Evolutionary conservation across 2,797 vertebrate genomes (phyloP).

Genomic region (Enteromius anoplus): DNA sequence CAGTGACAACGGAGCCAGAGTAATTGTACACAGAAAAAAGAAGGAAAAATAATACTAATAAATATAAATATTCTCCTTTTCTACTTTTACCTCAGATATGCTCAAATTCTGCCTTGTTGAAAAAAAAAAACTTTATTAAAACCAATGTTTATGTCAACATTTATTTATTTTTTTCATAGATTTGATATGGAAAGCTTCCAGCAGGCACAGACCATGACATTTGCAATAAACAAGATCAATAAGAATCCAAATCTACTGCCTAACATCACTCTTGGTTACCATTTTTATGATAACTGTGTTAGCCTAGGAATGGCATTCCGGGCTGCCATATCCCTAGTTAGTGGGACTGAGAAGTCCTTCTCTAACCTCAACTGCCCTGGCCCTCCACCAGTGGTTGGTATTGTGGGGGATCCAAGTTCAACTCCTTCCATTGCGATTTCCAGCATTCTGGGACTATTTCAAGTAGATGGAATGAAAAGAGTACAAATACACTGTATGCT

Average conservation of each 20-base stretch:
- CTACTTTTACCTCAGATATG: neutral
- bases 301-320: conserved; percentile 71
- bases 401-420: conserved; percentile 65
- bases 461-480: conserved; percentile 38
- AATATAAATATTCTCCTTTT: neutral
- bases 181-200: conserved; percentile 67
- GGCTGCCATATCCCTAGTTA: conserved; percentile 68
- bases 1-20: conserved; percentile 27
- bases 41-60: no score
- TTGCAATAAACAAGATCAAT: conserved; percentile 76
- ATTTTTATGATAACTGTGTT: conserved; percentile 76
- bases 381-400: conserved; percentile 58
- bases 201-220: conserved; percentile 70
- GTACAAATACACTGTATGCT: conserved; percentile 12
- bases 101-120: neutral
- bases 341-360: conserved; percentile 49
- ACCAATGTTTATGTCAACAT: neutral
- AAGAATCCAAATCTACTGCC: conserved; percentile 68
- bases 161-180: conserved; percentile 51
- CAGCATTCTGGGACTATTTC: conserved; percentile 64
- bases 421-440: conserved; percentile 67
- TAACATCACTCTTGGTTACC: conserved; percentile 75
- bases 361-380: conserved; percentile 48
- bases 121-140: neutral
- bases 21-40: no score